Evolutionary conservation across 2,113 vertebrate species (phyloP), one percentile per base, ranked within the genome.

Genomic region (Prunella himalayana): DNA sequence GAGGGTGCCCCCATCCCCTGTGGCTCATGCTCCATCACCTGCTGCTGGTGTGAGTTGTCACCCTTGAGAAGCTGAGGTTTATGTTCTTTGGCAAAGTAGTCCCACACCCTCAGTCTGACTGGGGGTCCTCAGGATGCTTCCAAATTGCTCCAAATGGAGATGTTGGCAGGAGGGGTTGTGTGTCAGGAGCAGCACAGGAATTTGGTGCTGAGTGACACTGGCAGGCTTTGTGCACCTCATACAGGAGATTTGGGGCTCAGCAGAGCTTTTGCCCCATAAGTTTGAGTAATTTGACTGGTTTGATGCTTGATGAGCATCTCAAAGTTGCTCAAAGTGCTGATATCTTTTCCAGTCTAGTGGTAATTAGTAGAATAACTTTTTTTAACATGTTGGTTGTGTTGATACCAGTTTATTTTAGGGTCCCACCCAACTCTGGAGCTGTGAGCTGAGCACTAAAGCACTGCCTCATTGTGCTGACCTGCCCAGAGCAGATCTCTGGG

Each of bases 11-110:
- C 37, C 15, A 16, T 63, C n/a, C 27, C 25, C 20, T 54, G 49
- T 51, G 50, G n/a, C 59, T 66, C 1, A 0, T 57, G 63, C 28
- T n/a, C 30, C 17, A 1, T 78, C 0, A 0, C 39, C 11, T 42
- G 30, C n/a, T 18, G 5, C 69, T 86, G 50, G 23, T 11, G 6
- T 31, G 50, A 33, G 13, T 33, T 31, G 28, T 72, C n/a, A 61
- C 31, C 25, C 33, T 0, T 2, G 15, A 28, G 27, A 42, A 82
- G 41, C 17, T 65, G 49, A 64, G 16, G 21, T 72, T 86, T 65
- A 1, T 64, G 18, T 13, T 50, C 7, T 24, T 30, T 1, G 0
- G 30, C 37, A 47, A 49, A 35, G 25, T 41, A 27, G 21, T 63
- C 39, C 20, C 1, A 0, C 13, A 27, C 9, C 4, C 42, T 50